These are phyloP conservation scores for Clinocottus analis DNA, from an alignment of 2,113 vertebrate species.

Conservation along the genomic window DNA sequence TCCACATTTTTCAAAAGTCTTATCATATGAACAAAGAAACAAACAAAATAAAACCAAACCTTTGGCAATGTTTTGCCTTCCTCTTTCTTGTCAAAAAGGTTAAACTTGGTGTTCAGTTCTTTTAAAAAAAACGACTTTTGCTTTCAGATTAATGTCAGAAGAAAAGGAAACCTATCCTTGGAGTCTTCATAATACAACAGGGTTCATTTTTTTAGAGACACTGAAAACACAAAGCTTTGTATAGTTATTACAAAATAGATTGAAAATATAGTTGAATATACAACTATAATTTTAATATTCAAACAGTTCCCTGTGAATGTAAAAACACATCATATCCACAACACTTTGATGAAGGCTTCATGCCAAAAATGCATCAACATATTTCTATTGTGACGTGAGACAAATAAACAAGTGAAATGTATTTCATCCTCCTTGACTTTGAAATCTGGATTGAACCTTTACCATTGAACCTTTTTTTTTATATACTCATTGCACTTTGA, in stretches of 20 bases:
- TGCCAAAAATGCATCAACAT: neutral
- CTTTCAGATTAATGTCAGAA: constrained; percentile 39
- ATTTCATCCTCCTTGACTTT: neutral
- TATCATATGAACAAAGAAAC: constrained; percentile 10
- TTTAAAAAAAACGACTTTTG: constrained; percentile 10
- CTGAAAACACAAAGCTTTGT: constrained; percentile 11
- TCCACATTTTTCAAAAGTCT: neutral
- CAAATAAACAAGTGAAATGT: neutral
- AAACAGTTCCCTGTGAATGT: neutral
- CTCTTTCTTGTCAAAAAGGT: neutral
- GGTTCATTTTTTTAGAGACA: constrained; percentile 14
- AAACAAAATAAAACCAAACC: constrained; percentile 17
- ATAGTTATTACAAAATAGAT: neutral
- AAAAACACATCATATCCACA: neutral
- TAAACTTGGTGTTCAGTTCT: constrained; percentile 25
- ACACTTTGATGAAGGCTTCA: neutral
- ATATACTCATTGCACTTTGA: neutral
- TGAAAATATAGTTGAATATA: too few species aligned
- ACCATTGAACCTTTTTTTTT: too few species aligned
- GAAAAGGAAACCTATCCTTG: neutral
- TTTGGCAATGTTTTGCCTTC: constrained; percentile 5
- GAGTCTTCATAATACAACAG: constrained; percentile 24
- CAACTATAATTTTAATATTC: neutral
- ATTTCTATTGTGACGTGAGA: neutral
- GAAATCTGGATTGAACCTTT: neutral